Evolutionary conservation across 64 coral and sea anemone species (phyloP), one percentile per base, ranked within the genome.

Genomic region (Exaiptasia diaphana): DNA sequence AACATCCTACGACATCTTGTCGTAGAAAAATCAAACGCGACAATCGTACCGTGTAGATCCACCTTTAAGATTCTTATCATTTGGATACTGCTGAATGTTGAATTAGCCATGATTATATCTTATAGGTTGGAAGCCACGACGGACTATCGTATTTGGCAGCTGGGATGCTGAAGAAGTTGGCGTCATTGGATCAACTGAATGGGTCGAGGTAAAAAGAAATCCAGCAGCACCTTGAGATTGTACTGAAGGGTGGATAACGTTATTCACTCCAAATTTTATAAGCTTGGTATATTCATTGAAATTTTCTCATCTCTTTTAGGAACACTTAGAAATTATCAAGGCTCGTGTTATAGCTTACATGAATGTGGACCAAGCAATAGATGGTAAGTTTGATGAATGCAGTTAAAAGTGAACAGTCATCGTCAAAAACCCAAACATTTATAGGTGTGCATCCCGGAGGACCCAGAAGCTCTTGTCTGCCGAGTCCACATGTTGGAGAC

Each of bases 81-180:
- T n/a, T n/a, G n/a, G n/a, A n/a, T n/a, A n/a, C n/a, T n/a, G n/a
- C n/a, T n/a, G n/a, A n/a, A n/a, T n/a, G n/a, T n/a, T n/a, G n/a
- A n/a, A n/a, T n/a, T n/a, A n/a, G n/a, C n/a, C n/a, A n/a, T n/a
- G n/a, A n/a, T n/a, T n/a, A n/a, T n/a, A n/a, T n/a, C 18, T 50
- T 20, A 39, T 30, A 86, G 83, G 20, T 6, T 88, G 85, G 85
- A 53, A 50, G 29, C 85, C 85, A 14, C 48, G 76, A 88, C 64
- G 85, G 31, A 80, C 85, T 7, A 88, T 88, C 9, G 12, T 88
- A 14, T 71, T 88, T 45, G 85, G 44, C 7, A 88, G 85, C 63
- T 88, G 85, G 85, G 85, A 72, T 52, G 85, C 48, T 4, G 85
- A 88, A 46, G 85, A 88, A 20, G 68, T 79, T 33, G 85, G 85